Percentiles rank a stretch among this genome's conserved stretches.
These are phyloP conservation scores for Battus philenor DNA, from an alignment of 1,140 invertebrate species.

Conservation along the genomic window DNA sequence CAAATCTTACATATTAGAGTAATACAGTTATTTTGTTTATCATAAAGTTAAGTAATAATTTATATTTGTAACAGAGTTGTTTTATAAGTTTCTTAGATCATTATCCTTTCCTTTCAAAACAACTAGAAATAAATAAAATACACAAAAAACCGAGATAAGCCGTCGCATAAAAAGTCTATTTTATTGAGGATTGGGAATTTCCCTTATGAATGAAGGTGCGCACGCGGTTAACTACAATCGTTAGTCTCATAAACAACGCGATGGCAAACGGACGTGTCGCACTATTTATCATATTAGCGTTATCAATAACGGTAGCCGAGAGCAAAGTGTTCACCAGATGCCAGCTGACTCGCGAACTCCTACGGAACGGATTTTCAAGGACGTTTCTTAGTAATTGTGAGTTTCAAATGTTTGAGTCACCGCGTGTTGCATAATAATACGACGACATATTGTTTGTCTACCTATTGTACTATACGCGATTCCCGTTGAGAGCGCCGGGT, in stretches of 20 bases:
- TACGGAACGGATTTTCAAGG: slow-evolving; percentile 70
- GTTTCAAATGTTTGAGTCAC: slow-evolving; percentile 31
- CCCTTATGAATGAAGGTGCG: slow-evolving; percentile 3
- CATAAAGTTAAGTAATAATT: no score
- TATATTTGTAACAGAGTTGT: no score
- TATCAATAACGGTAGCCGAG: slow-evolving; percentile 30
- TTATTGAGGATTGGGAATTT: slow-evolving; percentile 10
- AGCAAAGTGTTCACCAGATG: slow-evolving; percentile 73
- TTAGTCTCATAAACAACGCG: slow-evolving; percentile 27
- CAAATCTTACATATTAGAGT: no score
- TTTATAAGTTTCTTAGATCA: no score
- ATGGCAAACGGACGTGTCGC: slow-evolving; percentile 44
- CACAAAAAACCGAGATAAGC: slow-evolving; percentile 1
- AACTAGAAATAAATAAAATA: no score
- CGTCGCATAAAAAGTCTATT: slow-evolving; percentile 1
- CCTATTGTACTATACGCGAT: slow-evolving; percentile 1
- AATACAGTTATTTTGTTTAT: no score
- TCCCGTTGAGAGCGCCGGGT: not conserved
- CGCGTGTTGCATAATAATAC: not conserved
- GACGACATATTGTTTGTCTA: slow-evolving; percentile 4
- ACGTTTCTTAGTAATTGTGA: slow-evolving; percentile 77
- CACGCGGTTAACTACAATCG: slow-evolving; percentile 18
- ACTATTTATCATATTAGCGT: slow-evolving; percentile 25
- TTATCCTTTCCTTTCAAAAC: no score
- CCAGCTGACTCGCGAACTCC: slow-evolving; percentile 70